Evolutionary conservation across 2,888 invertebrate genomes (phyloP).

Genomic region (Lepidochrysops patricia): DNA sequence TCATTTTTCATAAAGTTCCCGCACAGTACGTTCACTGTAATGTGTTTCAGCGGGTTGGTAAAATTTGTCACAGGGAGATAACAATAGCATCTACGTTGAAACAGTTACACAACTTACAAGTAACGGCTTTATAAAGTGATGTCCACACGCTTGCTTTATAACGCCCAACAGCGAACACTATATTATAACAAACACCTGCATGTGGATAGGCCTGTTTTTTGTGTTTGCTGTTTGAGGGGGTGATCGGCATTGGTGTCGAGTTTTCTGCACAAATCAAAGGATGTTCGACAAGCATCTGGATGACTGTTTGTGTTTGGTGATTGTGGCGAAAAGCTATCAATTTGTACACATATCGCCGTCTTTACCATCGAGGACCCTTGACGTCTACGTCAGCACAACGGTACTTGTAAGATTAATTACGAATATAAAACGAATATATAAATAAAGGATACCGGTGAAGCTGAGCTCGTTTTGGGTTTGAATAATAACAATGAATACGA

Average conservation of each 20-base stretch:
- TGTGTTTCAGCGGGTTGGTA: not conserved
- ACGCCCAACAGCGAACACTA: no score
- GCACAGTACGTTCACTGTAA: not conserved
- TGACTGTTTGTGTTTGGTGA: no score
- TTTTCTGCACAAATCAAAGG: no score
- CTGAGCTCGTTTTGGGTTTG: not conserved
- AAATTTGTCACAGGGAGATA: not conserved
- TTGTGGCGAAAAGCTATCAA: no score
- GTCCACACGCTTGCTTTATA: no score
- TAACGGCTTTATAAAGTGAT: no score
- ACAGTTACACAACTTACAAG: not conserved
- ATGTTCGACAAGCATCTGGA: no score
- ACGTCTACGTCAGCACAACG: constrained; percentile 2
- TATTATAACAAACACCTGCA: no score
- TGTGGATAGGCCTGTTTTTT: no score
- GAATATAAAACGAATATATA: not conserved
- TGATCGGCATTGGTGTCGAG: no score
- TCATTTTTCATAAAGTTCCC: not conserved
- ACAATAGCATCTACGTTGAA: not conserved
- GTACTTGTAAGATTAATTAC: not conserved
- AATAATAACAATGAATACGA: not conserved
- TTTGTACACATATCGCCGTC: not conserved
- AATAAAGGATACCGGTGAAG: not conserved
- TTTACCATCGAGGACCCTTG: not conserved
- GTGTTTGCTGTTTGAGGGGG: no score